A percentile compares a stretch with the other conserved stretches of the same genome.
Evolutionary conservation across 1,140 invertebrate species (phyloP).

Genomic region (Piezodorus guildinii): DNA sequence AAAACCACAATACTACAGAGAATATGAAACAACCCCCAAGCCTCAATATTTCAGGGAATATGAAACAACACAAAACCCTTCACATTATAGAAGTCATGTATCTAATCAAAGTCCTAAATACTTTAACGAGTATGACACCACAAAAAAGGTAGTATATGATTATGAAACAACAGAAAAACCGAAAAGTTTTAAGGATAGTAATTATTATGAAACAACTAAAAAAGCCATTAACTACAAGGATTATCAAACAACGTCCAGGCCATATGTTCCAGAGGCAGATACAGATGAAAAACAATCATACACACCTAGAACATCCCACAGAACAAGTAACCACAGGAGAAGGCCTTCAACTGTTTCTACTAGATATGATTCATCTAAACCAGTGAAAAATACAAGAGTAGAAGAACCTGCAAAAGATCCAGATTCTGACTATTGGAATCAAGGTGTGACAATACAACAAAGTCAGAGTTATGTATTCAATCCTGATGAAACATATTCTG

Average conservation of each 20-base stretch:
- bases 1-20: background rate
- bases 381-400: background rate
- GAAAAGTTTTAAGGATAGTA: background rate
- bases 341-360: background rate
- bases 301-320: background rate
- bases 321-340: background rate
- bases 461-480: conserved; percentile 29
- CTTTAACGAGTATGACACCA: too few relatives aligned
- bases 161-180: background rate
- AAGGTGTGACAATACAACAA: conserved; percentile 29
- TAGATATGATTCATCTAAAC: background rate
- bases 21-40: background rate
- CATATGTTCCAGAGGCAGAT: background rate
- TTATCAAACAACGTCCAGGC: conserved; percentile 5
- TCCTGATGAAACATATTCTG: conserved; percentile 13
- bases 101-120: background rate
- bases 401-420: conserved; percentile 13
- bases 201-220: conserved; percentile 1
- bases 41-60: background rate
- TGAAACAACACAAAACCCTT: background rate
- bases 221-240: background rate
- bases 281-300: background rate
- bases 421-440: conserved; percentile 28
- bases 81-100: background rate
- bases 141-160: background rate